phyloP scores from a whole-genome alignment of 2,888 invertebrate species.

The Phortica okadai region DNA sequence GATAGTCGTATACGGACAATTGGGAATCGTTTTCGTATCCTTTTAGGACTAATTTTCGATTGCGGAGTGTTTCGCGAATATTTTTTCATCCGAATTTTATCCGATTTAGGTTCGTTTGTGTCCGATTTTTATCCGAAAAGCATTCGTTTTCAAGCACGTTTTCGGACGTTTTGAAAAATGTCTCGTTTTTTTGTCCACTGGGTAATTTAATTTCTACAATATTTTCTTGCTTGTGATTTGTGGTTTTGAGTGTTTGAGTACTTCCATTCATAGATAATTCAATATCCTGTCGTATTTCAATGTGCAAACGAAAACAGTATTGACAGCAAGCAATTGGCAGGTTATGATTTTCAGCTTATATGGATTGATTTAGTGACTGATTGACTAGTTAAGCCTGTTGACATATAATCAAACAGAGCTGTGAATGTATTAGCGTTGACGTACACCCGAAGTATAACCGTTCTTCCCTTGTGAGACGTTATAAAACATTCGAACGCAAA shows the following conservation, averaged over 20 bases:
- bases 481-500: too few relatives aligned
- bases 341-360: not conserved
- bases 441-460: too few relatives aligned
- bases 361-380: not conserved
- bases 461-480: not conserved
- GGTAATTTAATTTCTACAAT: not conserved
- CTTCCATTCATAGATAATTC: slow-evolving; percentile 5
- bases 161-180: too few relatives aligned
- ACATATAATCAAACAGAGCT: not conserved
- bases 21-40: too few relatives aligned
- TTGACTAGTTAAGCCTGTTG: not conserved
- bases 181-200: too few relatives aligned
- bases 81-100: too few relatives aligned
- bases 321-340: not conserved
- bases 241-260: not conserved
- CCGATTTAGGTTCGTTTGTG: too few relatives aligned
- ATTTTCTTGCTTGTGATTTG: not conserved
- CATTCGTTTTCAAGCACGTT: too few relatives aligned
- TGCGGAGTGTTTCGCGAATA: too few relatives aligned
- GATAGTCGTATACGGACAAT: too few relatives aligned
- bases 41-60: too few relatives aligned
- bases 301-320: not conserved
- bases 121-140: too few relatives aligned
- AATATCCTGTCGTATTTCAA: slow-evolving; percentile 20
- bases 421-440: not conserved